phyloP scores from a whole-genome alignment of 2,113 vertebrate genomes.

The Pachypanchax playfairii region DNA sequence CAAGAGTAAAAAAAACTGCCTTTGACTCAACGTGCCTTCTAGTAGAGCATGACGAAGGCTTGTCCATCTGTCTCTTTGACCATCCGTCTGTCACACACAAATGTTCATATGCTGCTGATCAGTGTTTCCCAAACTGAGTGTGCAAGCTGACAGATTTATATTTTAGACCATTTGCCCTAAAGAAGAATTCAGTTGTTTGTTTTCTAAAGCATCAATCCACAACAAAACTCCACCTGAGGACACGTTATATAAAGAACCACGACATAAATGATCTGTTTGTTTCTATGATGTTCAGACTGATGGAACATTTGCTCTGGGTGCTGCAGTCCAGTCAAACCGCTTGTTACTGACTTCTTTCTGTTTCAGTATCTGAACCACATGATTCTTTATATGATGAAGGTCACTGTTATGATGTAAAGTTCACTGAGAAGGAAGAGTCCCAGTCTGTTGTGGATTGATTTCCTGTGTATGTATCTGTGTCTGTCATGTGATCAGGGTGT shows the following conservation, averaged over 20 bases:
- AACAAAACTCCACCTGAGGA: background rate
- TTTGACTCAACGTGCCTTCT: slow-evolving; percentile 1
- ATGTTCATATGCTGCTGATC: slow-evolving; percentile 2
- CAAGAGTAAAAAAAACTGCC: background rate
- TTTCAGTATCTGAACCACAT: slow-evolving; percentile 11
- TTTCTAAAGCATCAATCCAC: background rate
- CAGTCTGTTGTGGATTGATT: background rate
- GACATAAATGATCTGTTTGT: slow-evolving; percentile 15
- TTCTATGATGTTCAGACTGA: slow-evolving; percentile 16
- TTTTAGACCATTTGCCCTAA: slow-evolving; percentile 5
- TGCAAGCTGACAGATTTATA: background rate
- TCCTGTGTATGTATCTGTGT: slow-evolving; percentile 1
- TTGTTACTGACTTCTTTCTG: slow-evolving; percentile 1
- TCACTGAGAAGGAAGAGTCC: slow-evolving; percentile 32
- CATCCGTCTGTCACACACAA: slow-evolving; percentile 6
- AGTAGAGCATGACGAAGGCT: background rate
- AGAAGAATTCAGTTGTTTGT: slow-evolving; percentile 1
- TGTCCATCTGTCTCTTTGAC: slow-evolving; percentile 24
- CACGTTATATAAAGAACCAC: background rate
- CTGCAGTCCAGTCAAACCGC: slow-evolving; percentile 23
- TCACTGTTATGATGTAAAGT: slow-evolving; percentile 54
- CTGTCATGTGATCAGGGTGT: slow-evolving; percentile 7
- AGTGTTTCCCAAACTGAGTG: background rate
- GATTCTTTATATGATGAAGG: slow-evolving; percentile 27
- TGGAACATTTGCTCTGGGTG: slow-evolving; percentile 13